These are phyloP conservation scores for Hybognathus amarus DNA, from an alignment of 2,797 vertebrate species.

Conservation along the genomic window DNA sequence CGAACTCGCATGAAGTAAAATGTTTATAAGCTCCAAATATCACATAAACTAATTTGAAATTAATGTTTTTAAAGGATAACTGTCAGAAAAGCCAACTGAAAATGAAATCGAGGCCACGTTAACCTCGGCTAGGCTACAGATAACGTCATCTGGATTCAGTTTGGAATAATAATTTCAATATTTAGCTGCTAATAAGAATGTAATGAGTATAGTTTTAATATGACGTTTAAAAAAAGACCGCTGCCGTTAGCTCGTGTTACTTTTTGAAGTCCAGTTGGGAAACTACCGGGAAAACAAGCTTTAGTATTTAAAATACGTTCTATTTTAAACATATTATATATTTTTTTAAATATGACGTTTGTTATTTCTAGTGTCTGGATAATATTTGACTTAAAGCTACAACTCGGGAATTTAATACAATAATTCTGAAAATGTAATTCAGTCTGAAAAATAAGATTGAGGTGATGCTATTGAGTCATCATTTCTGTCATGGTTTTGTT, in stretches of 20 bases:
- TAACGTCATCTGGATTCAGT: neutral
- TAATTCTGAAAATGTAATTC: neutral
- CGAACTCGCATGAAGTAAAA: neutral
- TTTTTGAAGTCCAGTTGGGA: neutral
- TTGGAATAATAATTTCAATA: neutral
- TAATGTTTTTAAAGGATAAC: neutral
- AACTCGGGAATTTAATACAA: neutral
- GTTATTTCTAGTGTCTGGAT: too few species aligned
- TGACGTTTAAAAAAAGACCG: neutral
- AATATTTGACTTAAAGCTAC: neutral
- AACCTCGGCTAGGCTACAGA: slow-evolving; percentile 38
- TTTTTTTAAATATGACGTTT: too few species aligned
- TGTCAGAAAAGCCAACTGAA: neutral
- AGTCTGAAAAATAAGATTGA: neutral
- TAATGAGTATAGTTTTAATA: neutral
- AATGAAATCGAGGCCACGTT: slow-evolving; percentile 24
- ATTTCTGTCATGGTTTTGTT: neutral
- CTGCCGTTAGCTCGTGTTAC: neutral
- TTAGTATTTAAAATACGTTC: too few species aligned
- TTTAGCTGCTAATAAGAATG: neutral
- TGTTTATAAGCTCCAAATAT: neutral
- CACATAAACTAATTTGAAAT: neutral
- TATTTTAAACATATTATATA: too few species aligned
- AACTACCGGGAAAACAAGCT: too few species aligned
- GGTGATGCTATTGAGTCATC: too few species aligned